phyloP scores from a whole-genome alignment of 37 sponge, comb jelly and placozoan genomes.

The Corticium candelabrum region DNA sequence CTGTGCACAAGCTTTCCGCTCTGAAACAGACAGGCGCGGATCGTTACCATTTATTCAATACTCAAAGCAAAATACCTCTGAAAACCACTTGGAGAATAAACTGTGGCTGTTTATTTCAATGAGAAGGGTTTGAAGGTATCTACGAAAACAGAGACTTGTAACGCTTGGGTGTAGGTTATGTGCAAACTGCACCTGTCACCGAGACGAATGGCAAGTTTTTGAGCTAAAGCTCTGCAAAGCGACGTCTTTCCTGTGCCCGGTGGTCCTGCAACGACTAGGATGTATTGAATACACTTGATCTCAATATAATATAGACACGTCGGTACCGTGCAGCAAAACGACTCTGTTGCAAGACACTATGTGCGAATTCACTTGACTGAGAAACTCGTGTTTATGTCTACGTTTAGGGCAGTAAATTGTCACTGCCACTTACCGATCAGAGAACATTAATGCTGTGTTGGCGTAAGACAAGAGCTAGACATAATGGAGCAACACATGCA shows the following conservation, averaged over 20 bases:
- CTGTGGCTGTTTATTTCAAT: slow-evolving; percentile 99
- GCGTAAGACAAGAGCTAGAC: slow-evolving; percentile 79
- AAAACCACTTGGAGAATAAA: slow-evolving; percentile 99
- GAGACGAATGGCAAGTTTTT: slow-evolving; percentile 86
- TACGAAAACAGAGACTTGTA: neutral
- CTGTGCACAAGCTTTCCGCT: slow-evolving; percentile 99
- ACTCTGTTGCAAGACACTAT: slow-evolving; percentile 94
- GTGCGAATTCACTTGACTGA: slow-evolving; percentile 64
- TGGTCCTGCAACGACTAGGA: slow-evolving; percentile 51
- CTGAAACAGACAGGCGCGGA: slow-evolving; percentile 17
- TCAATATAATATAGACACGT: neutral
- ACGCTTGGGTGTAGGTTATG: neutral
- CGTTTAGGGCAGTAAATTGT: neutral
- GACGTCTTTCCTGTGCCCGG: slow-evolving; percentile 98
- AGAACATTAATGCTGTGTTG: slow-evolving; percentile 85
- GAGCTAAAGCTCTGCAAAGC: slow-evolving; percentile 93
- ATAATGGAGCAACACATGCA: neutral
- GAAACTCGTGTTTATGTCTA: neutral
- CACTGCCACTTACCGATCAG: slow-evolving; percentile 80
- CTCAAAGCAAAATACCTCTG: no score
- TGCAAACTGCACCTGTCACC: slow-evolving; percentile 43
- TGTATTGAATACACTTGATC: neutral
- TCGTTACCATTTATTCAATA: no score
- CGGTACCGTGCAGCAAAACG: slow-evolving; percentile 67
- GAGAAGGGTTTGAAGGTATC: slow-evolving; percentile 80